Evolutionary conservation across 1,140 invertebrate species (phyloP).

Genomic region (Micrasema minimum): DNA sequence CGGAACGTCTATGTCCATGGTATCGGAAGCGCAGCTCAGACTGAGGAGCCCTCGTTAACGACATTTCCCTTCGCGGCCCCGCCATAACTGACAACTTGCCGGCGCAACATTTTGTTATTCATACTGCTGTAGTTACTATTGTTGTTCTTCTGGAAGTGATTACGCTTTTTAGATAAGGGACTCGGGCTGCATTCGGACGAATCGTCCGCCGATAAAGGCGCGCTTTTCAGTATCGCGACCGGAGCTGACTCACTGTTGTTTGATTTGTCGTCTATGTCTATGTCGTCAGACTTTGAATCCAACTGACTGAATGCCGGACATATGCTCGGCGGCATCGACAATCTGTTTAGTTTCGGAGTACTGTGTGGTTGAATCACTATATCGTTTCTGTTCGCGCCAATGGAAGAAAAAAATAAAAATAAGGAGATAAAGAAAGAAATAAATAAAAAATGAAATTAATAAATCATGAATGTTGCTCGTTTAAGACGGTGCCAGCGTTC

Average conservation of each 20-base stretch:
- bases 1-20: conserved; percentile 63
- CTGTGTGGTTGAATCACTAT: conserved; percentile 55
- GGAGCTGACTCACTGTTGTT: conserved; percentile 58
- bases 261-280: conserved; percentile 56
- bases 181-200: conserved; percentile 52
- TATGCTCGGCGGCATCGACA: conserved; percentile 46
- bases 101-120: conserved; percentile 68
- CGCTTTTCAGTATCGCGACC: conserved; percentile 42
- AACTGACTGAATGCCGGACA: conserved; percentile 38
- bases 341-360: conserved; percentile 53
- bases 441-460: too few species aligned
- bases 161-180: conserved; percentile 59
- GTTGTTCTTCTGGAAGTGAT: conserved; percentile 70
- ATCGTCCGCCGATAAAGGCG: conserved; percentile 41
- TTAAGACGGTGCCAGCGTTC: too few species aligned
- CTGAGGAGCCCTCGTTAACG: conserved; percentile 47
- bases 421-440: too few species aligned
- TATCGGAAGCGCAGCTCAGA: conserved; percentile 61
- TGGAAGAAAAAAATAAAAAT: too few species aligned
- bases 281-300: conserved; percentile 51
- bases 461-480: too few species aligned
- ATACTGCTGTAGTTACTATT: conserved; percentile 69
- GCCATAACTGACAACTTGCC: conserved; percentile 67
- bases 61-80: conserved; percentile 58
- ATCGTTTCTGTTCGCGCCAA: conserved; percentile 60